These are phyloP conservation scores for Aurelia sp. DNA, from an alignment of 30 jellyfish, hydroid and myxozoan genomes.

Conservation along the genomic window DNA sequence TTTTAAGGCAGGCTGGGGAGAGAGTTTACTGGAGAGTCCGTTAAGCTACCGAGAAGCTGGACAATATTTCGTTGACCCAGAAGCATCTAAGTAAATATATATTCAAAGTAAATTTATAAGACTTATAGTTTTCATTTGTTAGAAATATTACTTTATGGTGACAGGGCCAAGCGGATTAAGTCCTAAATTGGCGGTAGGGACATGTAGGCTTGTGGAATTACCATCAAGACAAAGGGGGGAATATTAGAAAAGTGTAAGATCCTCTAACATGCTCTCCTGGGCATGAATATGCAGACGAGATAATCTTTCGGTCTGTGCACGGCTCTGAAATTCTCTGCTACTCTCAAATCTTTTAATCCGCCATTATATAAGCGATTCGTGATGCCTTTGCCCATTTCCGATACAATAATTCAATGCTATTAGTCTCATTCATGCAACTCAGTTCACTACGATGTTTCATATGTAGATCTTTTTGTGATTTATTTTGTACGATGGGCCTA, in stretches of 20 bases:
- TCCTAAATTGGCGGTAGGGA: slow-evolving; percentile 58
- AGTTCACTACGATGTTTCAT: no score
- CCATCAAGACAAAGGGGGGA: slow-evolving; percentile 19
- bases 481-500: no score
- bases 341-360: slow-evolving; percentile 9
- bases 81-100: neutral
- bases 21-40: no score
- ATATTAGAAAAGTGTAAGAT: slow-evolving; percentile 17
- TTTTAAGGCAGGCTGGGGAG: no score
- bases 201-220: slow-evolving; percentile 49
- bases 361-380: slow-evolving; percentile 1
- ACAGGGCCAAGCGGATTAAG: slow-evolving; percentile 51
- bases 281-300: slow-evolving; percentile 2
- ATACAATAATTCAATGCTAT: neutral
- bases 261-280: slow-evolving; percentile 30
- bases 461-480: no score
- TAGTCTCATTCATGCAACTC: no score
- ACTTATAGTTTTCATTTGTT: slow-evolving; percentile 35
- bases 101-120: slow-evolving; percentile 15
- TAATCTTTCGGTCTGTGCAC: slow-evolving; percentile 42
- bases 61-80: slow-evolving; percentile 41
- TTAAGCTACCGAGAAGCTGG: no score
- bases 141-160: neutral
- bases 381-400: slow-evolving; percentile 47
- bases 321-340: slow-evolving; percentile 36